Evolutionary conservation across 1,140 invertebrate genomes (phyloP).

Genomic region (Argopecten irradians): DNA sequence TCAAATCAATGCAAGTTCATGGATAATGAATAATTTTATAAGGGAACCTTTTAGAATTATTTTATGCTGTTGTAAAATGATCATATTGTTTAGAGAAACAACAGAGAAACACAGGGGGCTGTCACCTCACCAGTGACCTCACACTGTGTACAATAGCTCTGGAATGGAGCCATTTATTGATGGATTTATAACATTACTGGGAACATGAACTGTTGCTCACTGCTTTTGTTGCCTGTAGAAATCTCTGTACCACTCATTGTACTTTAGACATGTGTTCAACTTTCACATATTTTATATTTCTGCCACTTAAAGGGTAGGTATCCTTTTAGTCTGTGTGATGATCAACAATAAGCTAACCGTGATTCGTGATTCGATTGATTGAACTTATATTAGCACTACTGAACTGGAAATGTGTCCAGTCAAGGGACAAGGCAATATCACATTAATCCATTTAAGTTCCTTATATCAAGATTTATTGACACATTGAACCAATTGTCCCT

Average conservation of each 20-base stretch:
- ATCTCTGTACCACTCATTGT: no score
- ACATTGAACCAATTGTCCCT: neutral
- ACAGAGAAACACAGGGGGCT: neutral
- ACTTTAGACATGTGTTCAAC: no score
- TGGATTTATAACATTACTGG: neutral
- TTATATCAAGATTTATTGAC: neutral
- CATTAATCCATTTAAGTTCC: constrained; percentile 11
- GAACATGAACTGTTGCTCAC: neutral
- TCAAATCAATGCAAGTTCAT: neutral
- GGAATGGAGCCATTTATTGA: neutral
- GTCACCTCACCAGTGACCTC: neutral
- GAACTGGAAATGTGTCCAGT: neutral
- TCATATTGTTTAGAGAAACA: neutral
- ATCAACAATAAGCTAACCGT: neutral
- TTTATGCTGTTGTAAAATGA: neutral
- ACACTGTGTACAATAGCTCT: neutral
- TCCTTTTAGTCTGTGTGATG: neutral
- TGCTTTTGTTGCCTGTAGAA: no score
- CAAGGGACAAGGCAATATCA: neutral
- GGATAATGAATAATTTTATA: neutral
- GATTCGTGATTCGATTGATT: neutral
- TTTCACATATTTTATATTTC: no score
- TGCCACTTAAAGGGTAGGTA: neutral
- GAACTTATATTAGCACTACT: neutral
- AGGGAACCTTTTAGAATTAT: neutral